Evolutionary conservation across 2,113 vertebrate genomes (phyloP).

Genomic region (Arothron firmamentum): DNA sequence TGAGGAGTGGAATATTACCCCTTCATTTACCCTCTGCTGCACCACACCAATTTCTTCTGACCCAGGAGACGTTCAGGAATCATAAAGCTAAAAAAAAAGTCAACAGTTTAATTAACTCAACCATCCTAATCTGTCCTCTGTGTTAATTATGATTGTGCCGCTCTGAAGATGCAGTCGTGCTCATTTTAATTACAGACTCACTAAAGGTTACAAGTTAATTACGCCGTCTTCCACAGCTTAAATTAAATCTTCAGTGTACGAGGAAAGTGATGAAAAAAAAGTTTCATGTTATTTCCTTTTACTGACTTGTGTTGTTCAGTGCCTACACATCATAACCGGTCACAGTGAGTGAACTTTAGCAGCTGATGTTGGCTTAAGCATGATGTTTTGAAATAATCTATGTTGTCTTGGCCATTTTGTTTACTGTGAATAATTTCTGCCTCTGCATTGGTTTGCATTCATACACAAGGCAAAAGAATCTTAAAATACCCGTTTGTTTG

Average conservation of each 20-base stretch:
- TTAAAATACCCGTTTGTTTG: background rate
- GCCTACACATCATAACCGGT: conserved; percentile 30
- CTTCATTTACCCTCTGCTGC: conserved; percentile 12
- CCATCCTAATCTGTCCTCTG: conserved; percentile 38
- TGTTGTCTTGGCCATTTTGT: background rate
- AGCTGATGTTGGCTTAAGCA: background rate
- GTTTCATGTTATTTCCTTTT: conserved; percentile 20
- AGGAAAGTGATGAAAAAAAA: conserved; percentile 28
- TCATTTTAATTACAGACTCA: conserved; percentile 18
- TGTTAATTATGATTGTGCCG: conserved; percentile 43
- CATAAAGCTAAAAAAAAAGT: conserved; percentile 11
- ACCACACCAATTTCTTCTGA: background rate
- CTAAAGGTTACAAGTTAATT: conserved; percentile 58
- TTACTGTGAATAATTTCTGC: background rate
- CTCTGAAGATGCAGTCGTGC: conserved; percentile 12
- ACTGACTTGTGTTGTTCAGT: conserved; percentile 3
- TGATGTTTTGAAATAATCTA: no score
- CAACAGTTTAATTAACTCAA: conserved; percentile 60
- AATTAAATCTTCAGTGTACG: conserved; percentile 6
- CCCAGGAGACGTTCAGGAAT: conserved; percentile 23
- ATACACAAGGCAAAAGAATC: background rate
- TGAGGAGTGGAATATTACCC: background rate
- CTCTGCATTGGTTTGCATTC: background rate
- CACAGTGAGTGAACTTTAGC: conserved; percentile 4
- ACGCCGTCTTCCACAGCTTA: conserved; percentile 13